Conservation (phyloP, 1,140 invertebrate species). For the Coptotermes formosanus region DNA sequence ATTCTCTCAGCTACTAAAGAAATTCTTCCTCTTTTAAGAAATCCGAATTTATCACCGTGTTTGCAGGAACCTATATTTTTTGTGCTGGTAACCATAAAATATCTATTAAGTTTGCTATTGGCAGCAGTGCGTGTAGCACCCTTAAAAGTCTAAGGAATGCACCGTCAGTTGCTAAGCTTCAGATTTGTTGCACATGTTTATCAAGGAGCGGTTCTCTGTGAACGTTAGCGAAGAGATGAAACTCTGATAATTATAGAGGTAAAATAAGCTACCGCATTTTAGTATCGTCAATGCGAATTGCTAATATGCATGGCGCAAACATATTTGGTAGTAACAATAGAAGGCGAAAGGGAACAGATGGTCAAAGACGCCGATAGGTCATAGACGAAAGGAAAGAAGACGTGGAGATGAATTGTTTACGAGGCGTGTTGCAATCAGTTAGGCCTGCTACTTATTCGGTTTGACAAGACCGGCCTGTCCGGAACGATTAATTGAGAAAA, state of each 20-base stretch:
- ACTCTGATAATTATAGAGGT: background rate
- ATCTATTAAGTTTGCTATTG: too few relatives aligned
- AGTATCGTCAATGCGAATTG: background rate
- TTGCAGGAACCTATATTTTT: too few relatives aligned
- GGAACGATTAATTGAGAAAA: conserved; percentile 19
- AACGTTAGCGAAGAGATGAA: background rate
- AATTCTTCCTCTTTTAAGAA: too few relatives aligned
- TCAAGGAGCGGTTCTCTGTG: too few relatives aligned
- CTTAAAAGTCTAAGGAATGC: too few relatives aligned
- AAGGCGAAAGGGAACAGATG: background rate
- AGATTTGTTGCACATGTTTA: too few relatives aligned
- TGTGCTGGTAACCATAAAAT: too few relatives aligned
- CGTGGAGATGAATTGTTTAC: background rate
- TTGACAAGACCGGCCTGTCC: background rate
- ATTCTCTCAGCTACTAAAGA: too few relatives aligned
- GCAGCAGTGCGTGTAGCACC: too few relatives aligned
- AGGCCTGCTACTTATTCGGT: conserved; percentile 8
- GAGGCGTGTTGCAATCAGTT: conserved; percentile 3
- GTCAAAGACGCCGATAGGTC: conserved; percentile 12
- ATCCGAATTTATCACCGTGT: too few relatives aligned
- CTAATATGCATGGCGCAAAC: background rate
- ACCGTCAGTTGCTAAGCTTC: too few relatives aligned
- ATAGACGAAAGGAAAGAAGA: background rate
- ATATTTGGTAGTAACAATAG: background rate
- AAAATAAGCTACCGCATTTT: background rate